These are phyloP conservation scores for Osedax frankpressi DNA, from an alignment of 2,888 invertebrate genomes.

Conservation along the genomic window DNA sequence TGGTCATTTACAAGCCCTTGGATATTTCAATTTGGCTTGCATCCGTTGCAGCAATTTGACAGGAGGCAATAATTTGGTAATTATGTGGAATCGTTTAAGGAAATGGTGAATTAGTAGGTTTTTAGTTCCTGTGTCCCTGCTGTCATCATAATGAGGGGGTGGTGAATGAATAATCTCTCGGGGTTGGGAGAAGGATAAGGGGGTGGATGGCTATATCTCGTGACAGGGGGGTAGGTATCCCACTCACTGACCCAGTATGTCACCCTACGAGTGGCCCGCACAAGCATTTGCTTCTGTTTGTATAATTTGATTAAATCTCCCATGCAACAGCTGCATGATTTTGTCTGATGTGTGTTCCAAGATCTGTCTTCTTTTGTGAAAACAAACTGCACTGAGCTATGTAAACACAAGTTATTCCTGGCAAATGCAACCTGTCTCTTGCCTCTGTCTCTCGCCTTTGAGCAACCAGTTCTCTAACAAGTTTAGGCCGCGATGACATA, in stretches of 20 bases:
- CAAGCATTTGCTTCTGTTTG: not conserved
- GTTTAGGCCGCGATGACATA: not conserved
- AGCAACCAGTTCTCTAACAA: not conserved
- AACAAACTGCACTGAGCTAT: not conserved
- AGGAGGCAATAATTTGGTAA: constrained; percentile 5
- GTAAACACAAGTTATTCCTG: not conserved
- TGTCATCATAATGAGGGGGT: constrained; percentile 2
- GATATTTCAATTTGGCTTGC: constrained; percentile 6
- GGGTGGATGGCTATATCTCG: not conserved
- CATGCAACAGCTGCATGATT: not conserved
- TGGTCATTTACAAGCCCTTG: not conserved
- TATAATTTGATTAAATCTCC: constrained; percentile 2
- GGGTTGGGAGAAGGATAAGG: not conserved
- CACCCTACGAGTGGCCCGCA: not conserved
- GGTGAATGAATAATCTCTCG: not conserved
- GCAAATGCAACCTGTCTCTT: not conserved
- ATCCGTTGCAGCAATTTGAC: constrained; percentile 5
- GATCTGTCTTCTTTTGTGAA: not conserved
- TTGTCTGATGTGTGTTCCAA: not conserved
- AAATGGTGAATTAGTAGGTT: constrained; percentile 7
- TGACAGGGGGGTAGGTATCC: not conserved
- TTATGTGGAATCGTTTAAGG: constrained; percentile 4
- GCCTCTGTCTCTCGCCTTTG: no score
- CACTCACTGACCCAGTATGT: not conserved
- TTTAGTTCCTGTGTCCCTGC: constrained; percentile 3